Base-by-base conservation (phyloP, 2,797 vertebrate species). In the Ptychobarbus kaznakovi region DNA sequence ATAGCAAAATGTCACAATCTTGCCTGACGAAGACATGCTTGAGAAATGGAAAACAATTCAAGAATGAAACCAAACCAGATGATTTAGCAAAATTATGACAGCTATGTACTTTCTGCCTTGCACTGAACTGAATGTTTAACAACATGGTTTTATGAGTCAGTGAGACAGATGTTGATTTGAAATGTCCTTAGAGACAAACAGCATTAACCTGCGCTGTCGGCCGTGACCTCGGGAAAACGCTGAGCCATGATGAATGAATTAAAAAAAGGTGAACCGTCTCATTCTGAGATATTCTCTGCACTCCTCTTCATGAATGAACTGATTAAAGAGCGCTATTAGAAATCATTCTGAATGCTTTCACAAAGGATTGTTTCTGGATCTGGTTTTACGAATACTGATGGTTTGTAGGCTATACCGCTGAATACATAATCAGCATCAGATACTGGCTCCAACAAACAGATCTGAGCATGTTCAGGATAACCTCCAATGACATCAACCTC, bases 191-290 rank as follows among this genome's bases (percentile, higher is more conserved):
- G 69, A 82, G 18, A 63, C 22, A 16, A 42, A 9, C 56, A 63
- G 56, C 38, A 63, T 32, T 65, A 65, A 65, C 13, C 12, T 65
- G 25, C 12, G 1, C 13, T 32, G 63, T 32, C 6, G 1, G 63
- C 63, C n/a, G 2, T 65, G 63, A 65, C 93, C 93, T 94, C 93
- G 90, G 90, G 86, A 92, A 93, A 92, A 76, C 87, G 92, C 93
- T 93, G 93, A 93, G 89, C 91, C 90, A 92, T 90, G 81, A 58
- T n/a, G 69, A 89, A 93, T 90, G 73, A 87, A 88, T 85, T 88
- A 8, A 77, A 46, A 79, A 51, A 28, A 38, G 44, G 8, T 74
- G 49, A 51, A 63, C 25, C 15, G 25, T 15, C 63, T 65, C 28
- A 51, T 46, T 49, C 66, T 78, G 22, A 77, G 28, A 56, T 8